Base-by-base conservation (phyloP, 2,797 vertebrate genomes). In the Nannoperca obscura region DNA sequence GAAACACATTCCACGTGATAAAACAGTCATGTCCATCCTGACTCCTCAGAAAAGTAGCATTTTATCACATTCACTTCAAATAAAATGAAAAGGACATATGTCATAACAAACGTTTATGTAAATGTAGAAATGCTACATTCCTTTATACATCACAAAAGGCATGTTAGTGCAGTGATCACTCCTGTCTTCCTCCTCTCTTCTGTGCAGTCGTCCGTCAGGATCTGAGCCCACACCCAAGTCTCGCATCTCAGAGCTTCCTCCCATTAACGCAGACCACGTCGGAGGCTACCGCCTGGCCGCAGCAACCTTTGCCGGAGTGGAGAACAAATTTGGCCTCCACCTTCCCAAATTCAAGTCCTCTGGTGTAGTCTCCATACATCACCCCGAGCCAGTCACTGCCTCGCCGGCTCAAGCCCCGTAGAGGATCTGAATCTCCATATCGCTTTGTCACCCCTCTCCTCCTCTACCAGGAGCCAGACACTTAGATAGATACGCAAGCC, bases 291-390 rank as follows among this genome's bases (percentile, higher is more conserved):
- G 97, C 86, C 95, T 99, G 63, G 98, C 98, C 3, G 97, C 98
- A 0, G 98, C 98, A 72, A 99, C 98, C 0, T 99, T 99, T 65
- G 98, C 98, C 7, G 98, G 98, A 11, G 97, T 99, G 87, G 98
- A 99, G 94, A 99, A 97, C 93, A 99, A 99, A 91, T 99, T 99
- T 66, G 98, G 98, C 72, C 97, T 99, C 5, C 97, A 98, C 88
- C 96, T 99, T 78, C 98, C 98, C 49, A 99, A 99, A 86, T 99
- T 99, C 93, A 97, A 94, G 86, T 95, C 97, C 20, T 91, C 96
- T 1, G 95, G 82, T 2, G 85, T 95, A 53, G 78, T 91, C 46
- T 91, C 94, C 81, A 95, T 95, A 86, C 96, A 96, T 73, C 84
- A 91, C 77, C 70, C 38, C 5, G 91, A 91, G 60, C 78, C 94